Evolutionary conservation across 1,140 invertebrate genomes (phyloP).

Genomic region (Zaprionus davidi): DNA sequence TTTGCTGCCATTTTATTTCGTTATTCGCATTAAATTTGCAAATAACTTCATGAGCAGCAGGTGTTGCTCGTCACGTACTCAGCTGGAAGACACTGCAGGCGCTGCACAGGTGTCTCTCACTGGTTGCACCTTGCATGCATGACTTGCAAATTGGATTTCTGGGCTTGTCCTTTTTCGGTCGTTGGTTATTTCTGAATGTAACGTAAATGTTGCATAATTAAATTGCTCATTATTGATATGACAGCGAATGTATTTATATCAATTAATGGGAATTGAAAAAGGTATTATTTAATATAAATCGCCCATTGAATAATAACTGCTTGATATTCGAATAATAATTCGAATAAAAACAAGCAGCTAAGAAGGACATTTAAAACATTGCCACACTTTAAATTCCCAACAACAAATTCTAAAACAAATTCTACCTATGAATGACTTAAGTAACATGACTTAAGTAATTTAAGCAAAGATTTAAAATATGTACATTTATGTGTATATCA

Average conservation of each 20-base stretch:
- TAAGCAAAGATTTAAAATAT: too few relatives aligned
- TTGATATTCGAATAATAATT: too few relatives aligned
- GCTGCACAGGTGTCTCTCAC: background rate
- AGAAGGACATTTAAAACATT: too few relatives aligned
- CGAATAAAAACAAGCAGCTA: too few relatives aligned
- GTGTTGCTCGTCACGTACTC: constrained; percentile 17
- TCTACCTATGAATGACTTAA: too few relatives aligned
- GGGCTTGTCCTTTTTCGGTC: background rate
- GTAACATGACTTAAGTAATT: too few relatives aligned
- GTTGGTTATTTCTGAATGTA: background rate
- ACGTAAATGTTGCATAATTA: background rate
- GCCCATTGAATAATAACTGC: background rate
- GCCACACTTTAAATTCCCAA: too few relatives aligned
- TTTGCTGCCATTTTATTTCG: constrained; percentile 42
- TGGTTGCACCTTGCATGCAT: constrained; percentile 4
- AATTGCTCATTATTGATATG: background rate
- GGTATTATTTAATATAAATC: background rate
- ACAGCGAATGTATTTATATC: background rate
- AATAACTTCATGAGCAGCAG: constrained; percentile 19
- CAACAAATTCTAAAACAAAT: too few relatives aligned
- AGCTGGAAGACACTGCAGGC: background rate
- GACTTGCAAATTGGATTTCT: constrained; percentile 5
- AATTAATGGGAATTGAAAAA: background rate
- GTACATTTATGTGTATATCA: too few relatives aligned
- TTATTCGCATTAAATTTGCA: constrained; percentile 58